phyloP scores from a whole-genome alignment of 2,113 vertebrate species.

The Poeciliopsis retropinna region DNA sequence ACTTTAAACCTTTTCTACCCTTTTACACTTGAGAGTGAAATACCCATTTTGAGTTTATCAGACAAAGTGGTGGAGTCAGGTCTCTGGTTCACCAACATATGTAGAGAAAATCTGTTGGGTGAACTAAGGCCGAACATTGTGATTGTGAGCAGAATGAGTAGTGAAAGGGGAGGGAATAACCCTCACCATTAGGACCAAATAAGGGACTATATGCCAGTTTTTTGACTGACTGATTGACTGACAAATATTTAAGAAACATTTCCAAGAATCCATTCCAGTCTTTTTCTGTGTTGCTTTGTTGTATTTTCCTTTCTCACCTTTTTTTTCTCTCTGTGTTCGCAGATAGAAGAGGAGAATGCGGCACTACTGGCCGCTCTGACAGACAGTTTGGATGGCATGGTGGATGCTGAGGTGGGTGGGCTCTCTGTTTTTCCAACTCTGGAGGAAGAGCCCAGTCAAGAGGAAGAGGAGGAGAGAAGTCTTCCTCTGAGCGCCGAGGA shows the following conservation, averaged over 20 bases:
- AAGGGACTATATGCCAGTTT: not conserved
- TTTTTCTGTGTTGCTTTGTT: not conserved
- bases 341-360: constrained; percentile 94
- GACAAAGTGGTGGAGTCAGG: too few species aligned
- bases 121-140: not conserved
- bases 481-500: constrained; percentile 74
- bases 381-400: constrained; percentile 94
- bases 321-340: constrained; percentile 18
- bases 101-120: too few species aligned
- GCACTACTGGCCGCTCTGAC: constrained; percentile 94
- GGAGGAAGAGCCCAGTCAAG: constrained; percentile 81
- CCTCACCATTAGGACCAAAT: not conserved
- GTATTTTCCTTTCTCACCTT: not conserved
- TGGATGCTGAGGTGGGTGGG: constrained; percentile 89
- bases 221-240: not conserved
- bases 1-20: too few species aligned
- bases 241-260: not conserved
- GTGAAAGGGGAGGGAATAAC: too few species aligned
- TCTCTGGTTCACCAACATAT: too few species aligned
- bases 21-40: too few species aligned
- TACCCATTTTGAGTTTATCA: too few species aligned
- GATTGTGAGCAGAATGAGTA: too few species aligned
- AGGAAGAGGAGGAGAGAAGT: constrained; percentile 77
- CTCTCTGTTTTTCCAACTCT: constrained; percentile 90
- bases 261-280: not conserved